Conservation (phyloP, 2,113 vertebrate species). For the Brienomyrus brachyistius region DNA sequence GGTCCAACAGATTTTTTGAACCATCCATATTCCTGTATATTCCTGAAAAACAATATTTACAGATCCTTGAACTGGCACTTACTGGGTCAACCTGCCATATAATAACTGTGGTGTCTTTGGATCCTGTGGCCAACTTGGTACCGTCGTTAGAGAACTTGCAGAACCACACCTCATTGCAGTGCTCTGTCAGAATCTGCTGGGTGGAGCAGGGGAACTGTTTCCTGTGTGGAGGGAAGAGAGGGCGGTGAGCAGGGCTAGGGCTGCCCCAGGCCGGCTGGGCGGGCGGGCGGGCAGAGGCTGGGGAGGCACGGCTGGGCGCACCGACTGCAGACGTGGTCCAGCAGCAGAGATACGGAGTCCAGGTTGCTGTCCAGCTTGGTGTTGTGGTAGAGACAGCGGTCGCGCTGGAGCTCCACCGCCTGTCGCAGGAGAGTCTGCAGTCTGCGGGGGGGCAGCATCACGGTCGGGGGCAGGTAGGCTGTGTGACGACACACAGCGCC, state of each 20-base stretch:
- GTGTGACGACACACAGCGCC: conserved; percentile 25
- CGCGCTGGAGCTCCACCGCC: conserved; percentile 92
- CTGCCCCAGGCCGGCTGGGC: neutral
- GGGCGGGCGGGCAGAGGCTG: neutral
- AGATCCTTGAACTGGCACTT: conserved; percentile 46
- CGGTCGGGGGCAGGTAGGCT: conserved; percentile 95
- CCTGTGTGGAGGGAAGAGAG: conserved; percentile 51
- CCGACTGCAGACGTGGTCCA: conserved; percentile 98
- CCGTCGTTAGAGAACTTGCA: conserved; percentile 99
- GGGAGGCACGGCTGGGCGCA: conserved; percentile 34
- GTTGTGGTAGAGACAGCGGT: conserved; percentile 98
- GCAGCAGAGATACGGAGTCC: conserved; percentile 90
- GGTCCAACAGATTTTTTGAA: neutral
- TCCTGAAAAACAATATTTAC: neutral
- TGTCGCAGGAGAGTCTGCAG: conserved; percentile 93
- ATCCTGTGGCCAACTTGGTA: conserved; percentile 98
- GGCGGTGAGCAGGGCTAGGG: neutral
- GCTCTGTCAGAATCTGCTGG: conserved; percentile 96
- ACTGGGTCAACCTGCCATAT: conserved; percentile 98
- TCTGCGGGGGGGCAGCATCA: conserved; percentile 95
- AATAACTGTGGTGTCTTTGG: conserved; percentile 98
- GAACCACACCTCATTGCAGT: conserved; percentile 99
- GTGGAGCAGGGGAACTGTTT: conserved; percentile 99
- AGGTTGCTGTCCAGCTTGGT: conserved; percentile 90
- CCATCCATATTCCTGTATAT: neutral